Evolutionary conservation across 2,888 invertebrate genomes (phyloP).

Genomic region (Ferrisia virgata): DNA sequence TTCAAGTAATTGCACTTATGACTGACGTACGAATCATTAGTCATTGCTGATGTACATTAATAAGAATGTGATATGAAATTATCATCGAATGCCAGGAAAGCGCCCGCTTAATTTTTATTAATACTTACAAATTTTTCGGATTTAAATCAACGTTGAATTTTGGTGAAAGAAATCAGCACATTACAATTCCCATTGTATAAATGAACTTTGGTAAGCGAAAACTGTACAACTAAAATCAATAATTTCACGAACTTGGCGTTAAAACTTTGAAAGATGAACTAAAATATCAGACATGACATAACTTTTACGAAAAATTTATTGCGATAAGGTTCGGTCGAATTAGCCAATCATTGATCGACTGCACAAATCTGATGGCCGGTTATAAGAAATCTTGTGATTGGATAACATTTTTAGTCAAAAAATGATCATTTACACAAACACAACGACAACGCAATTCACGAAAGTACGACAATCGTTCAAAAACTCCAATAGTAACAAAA

Average conservation of each 20-base stretch:
- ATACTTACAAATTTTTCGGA: not conserved
- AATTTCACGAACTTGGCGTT: not conserved
- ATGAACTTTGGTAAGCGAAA: not conserved
- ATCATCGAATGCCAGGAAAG: too few relatives aligned
- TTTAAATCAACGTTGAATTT: not conserved
- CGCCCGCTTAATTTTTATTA: not conserved
- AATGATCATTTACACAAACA: too few relatives aligned
- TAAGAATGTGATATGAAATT: not conserved
- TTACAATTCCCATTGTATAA: not conserved
- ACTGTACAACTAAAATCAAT: not conserved
- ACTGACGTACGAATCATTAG: too few relatives aligned
- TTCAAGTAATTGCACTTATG: too few relatives aligned
- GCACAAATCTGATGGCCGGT: not conserved
- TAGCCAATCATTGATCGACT: not conserved
- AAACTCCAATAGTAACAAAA: too few relatives aligned
- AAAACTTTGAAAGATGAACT: not conserved
- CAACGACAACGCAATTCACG: too few relatives aligned
- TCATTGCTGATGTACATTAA: too few relatives aligned
- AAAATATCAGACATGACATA: not conserved
- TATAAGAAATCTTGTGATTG: not conserved
- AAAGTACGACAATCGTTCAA: not conserved
- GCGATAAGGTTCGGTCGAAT: not conserved
- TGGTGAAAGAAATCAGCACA: not conserved
- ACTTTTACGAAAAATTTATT: not conserved
- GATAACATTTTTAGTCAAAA: not conserved